phyloP scores from a whole-genome alignment of 64 coral and sea anemone species.

The Stichodactyla mertensii region DNA sequence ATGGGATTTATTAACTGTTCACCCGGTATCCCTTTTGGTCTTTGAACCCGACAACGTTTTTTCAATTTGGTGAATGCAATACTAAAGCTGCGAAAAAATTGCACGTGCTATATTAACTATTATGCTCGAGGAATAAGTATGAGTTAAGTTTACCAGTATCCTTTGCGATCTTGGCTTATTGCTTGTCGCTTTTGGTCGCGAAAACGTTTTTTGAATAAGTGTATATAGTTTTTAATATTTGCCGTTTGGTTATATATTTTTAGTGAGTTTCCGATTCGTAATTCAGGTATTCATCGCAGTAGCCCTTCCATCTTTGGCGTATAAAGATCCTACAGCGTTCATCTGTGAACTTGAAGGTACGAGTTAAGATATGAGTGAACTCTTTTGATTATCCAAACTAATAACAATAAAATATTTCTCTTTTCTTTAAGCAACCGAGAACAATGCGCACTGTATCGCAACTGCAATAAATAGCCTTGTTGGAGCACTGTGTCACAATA shows the following conservation, averaged over 20 bases:
- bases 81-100: no score
- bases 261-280: background rate
- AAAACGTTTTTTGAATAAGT: no score
- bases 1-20: no score
- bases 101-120: no score
- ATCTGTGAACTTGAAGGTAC: constrained; percentile 89
- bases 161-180: no score
- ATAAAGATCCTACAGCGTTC: constrained; percentile 70
- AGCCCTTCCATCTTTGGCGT: constrained; percentile 68
- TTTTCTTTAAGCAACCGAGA: constrained; percentile 60
- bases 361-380: background rate
- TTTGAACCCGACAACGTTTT: no score
- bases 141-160: no score
- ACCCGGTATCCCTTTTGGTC: no score
- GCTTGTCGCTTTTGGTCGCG: no score
- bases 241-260: background rate
- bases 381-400: background rate
- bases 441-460: constrained; percentile 89
- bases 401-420: background rate
- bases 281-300: constrained; percentile 81
- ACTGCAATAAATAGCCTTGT: constrained; percentile 55
- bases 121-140: no score
- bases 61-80: no score
- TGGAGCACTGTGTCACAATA: constrained; percentile 83
- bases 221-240: no score